Percentiles rank a stretch among this genome's conserved stretches.
phyloP scores from a whole-genome alignment of 2,113 vertebrate species.

The Agapornis roseicollis region DNA sequence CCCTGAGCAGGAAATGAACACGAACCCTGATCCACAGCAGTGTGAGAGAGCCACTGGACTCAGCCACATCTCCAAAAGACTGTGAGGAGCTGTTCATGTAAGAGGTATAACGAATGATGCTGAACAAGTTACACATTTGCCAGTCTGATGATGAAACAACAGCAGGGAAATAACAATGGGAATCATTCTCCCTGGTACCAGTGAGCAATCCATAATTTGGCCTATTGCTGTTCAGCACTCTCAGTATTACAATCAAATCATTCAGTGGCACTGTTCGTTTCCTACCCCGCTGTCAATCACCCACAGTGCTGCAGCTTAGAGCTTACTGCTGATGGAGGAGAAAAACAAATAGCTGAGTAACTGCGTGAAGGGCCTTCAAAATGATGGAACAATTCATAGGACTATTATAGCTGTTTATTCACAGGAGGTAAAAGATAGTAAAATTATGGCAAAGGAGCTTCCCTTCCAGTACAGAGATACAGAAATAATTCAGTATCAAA shows the following conservation, averaged over 20 bases:
- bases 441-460: not conserved
- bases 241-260: not conserved
- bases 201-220: not conserved
- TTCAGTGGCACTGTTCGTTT: not conserved
- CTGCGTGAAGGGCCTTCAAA: accelerated
- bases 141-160: not conserved
- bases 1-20: accelerated
- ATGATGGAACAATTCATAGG: not conserved
- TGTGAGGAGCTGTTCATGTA: not conserved
- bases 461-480: not conserved
- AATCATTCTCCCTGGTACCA: not conserved
- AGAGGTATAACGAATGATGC: not conserved
- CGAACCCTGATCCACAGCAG: not conserved
- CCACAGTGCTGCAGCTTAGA: not conserved
- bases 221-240: not conserved
- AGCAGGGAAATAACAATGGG: not conserved
- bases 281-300: not conserved
- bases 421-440: not conserved
- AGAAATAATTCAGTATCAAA: not conserved
- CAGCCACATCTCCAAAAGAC: not conserved
- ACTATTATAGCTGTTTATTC: not conserved
- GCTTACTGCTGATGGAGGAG: not conserved
- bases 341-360: not conserved
- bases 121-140: not conserved
- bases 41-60: not conserved